Percentiles rank a stretch among this genome's conserved stretches.
Conservation (phyloP, 2,888 invertebrate genomes). For the Epiblema foenella region DNA sequence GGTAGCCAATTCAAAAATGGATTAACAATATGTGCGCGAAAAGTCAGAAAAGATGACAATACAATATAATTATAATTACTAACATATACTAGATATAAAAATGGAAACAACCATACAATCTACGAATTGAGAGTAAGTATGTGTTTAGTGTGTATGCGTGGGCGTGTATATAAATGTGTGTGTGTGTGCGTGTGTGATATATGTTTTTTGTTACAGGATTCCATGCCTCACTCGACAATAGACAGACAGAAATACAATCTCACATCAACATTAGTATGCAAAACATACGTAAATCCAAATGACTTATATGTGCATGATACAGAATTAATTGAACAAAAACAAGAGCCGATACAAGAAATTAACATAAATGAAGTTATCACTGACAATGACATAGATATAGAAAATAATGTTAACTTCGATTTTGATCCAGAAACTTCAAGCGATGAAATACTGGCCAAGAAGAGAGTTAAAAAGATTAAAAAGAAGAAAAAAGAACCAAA, state of each 20-base stretch:
- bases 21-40: too few relatives aligned
- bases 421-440: conserved; percentile 13
- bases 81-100: too few relatives aligned
- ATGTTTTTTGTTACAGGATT: too few relatives aligned
- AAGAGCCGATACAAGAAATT: conserved; percentile 20
- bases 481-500: conserved; percentile 15
- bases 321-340: too few relatives aligned
- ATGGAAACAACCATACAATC: too few relatives aligned
- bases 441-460: conserved; percentile 20
- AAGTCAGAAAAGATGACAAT: too few relatives aligned
- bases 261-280: conserved; percentile 1
- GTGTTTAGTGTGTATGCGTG: too few relatives aligned
- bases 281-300: background rate
- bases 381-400: background rate
- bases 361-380: conserved; percentile 14
- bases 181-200: too few relatives aligned
- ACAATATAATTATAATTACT: too few relatives aligned
- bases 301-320: conserved; percentile 6
- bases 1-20: too few relatives aligned
- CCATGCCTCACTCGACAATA: background rate
- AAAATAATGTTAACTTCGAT: background rate
- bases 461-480: conserved; percentile 10
- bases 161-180: too few relatives aligned
- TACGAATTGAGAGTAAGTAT: too few relatives aligned
- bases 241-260: conserved; percentile 12